A percentile compares a stretch with the other conserved stretches of the same genome.
phyloP scores from a whole-genome alignment of 2,113 vertebrate genomes.

The Scatophagus argus region DNA sequence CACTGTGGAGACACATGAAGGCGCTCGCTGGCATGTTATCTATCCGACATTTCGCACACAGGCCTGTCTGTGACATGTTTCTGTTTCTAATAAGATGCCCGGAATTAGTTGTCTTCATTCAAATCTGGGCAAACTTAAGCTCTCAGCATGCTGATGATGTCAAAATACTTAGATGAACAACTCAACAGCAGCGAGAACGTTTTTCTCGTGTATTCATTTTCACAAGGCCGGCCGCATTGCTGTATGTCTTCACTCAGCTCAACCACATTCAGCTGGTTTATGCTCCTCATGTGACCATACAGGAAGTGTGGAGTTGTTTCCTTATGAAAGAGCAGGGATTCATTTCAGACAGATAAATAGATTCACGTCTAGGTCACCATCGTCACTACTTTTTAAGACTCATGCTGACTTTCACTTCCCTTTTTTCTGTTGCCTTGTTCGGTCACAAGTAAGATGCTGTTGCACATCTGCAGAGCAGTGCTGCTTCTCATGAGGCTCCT shows the following conservation, averaged over 20 bases:
- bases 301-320: constrained; percentile 63
- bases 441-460: constrained; percentile 55
- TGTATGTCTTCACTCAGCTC: constrained; percentile 1
- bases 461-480: constrained; percentile 49
- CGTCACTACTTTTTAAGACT: not conserved
- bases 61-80: not conserved
- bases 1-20: not conserved
- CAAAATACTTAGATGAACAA: not conserved
- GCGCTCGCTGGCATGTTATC: not conserved
- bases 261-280: constrained; percentile 38
- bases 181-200: no score
- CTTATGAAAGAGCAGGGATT: not conserved
- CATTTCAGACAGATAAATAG: not conserved
- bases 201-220: not conserved
- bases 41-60: constrained; percentile 1
- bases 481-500: constrained; percentile 64
- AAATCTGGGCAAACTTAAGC: not conserved
- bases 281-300: constrained; percentile 61
- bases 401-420: constrained; percentile 74
- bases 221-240: not conserved
- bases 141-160: not conserved
- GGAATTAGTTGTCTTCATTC: not conserved
- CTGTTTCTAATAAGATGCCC: not conserved
- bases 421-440: constrained; percentile 9
- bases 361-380: not conserved